These are phyloP conservation scores for Amyelois transitella DNA, from an alignment of 1,140 invertebrate species.

Conservation along the genomic window DNA sequence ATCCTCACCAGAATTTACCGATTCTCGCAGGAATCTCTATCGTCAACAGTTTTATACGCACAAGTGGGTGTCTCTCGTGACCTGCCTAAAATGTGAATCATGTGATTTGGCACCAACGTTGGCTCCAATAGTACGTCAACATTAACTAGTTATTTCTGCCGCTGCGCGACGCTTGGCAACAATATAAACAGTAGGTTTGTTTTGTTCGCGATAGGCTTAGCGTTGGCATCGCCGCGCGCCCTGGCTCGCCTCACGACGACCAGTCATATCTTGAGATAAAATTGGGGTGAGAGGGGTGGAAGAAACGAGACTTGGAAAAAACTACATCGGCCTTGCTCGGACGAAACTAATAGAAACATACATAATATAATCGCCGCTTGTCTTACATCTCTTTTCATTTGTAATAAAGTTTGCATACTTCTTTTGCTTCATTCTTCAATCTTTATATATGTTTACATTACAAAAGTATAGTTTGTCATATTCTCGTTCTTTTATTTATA, in stretches of 20 bases:
- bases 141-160: conserved; percentile 50
- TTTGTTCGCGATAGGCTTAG: conserved; percentile 16
- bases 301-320: background rate
- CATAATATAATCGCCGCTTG: background rate
- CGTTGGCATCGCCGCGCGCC: background rate
- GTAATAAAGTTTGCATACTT: too few species aligned
- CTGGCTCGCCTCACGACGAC: background rate
- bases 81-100: conserved; percentile 55
- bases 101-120: conserved; percentile 57
- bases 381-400: too few species aligned
- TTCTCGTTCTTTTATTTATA: too few species aligned
- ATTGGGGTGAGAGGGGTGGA: background rate
- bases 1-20: background rate
- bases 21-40: background rate
- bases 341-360: background rate
- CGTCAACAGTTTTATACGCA: conserved; percentile 2
- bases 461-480: too few species aligned
- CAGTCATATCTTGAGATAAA: background rate
- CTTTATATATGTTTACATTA: too few species aligned
- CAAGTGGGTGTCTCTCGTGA: conserved; percentile 50
- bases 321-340: background rate
- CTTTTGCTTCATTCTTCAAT: too few species aligned
- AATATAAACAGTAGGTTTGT: conserved; percentile 26
- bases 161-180: conserved; percentile 36
- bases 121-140: conserved; percentile 41